Conservation (phyloP, 2,888 invertebrate genomes). For the Mesorhabditis spiculigera region DNA sequence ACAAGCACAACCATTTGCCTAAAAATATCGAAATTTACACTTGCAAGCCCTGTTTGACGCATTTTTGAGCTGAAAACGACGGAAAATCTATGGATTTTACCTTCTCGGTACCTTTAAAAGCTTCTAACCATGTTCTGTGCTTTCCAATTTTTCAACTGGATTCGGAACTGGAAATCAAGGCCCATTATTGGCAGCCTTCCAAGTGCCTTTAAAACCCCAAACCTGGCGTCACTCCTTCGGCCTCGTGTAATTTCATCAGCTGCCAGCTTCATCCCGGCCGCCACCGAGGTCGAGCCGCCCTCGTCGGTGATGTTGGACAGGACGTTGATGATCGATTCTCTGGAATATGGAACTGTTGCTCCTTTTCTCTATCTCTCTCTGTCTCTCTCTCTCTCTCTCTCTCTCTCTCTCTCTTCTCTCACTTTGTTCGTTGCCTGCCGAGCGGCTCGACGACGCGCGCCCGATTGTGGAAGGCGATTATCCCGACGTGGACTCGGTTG, state of each 20-base stretch:
- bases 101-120: not conserved
- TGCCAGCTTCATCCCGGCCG: slow-evolving; percentile 39
- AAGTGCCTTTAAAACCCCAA: not conserved
- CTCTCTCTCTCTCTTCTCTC: too few species aligned
- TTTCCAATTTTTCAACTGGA: not conserved
- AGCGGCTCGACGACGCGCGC: slow-evolving; percentile 16
- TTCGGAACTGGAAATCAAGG: too few species aligned
- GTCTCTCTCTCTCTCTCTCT: too few species aligned
- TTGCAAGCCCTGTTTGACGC: not conserved
- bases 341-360: not conserved
- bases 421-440: slow-evolving; percentile 8
- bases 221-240: slow-evolving; percentile 30
- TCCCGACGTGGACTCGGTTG: slow-evolving; percentile 31
- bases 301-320: slow-evolving; percentile 20
- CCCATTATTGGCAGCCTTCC: not conserved
- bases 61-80: not conserved
- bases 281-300: slow-evolving; percentile 45
- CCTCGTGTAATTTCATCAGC: slow-evolving; percentile 31
- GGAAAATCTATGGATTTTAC: not conserved
- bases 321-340: slow-evolving; percentile 5
- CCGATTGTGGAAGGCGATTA: slow-evolving; percentile 36
- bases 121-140: not conserved
- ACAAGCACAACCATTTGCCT: slow-evolving; percentile 42
- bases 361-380: too few species aligned
- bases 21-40: not conserved